A percentile compares a stretch with the other conserved stretches of the same genome.
Evolutionary conservation across 2,888 invertebrate genomes (phyloP).

Genomic region (Chorisops tibialis): DNA sequence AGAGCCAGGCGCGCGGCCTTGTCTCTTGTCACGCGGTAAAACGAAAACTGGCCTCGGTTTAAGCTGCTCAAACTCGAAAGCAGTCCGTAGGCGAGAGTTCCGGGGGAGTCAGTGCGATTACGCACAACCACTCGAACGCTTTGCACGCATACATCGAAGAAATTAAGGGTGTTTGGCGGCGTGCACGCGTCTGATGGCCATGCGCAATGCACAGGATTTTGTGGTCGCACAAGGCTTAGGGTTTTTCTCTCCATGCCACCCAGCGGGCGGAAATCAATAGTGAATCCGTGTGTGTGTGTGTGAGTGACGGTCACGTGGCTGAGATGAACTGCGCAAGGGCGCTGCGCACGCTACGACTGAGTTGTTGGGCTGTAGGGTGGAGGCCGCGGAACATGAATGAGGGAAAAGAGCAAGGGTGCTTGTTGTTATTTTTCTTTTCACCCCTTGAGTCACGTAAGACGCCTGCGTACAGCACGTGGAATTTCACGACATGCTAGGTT

Average conservation of each 20-base stretch:
- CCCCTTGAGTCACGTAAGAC: neutral
- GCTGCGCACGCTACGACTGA: constrained; percentile 12
- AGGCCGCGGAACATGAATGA: neutral
- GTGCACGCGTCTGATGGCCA: constrained; percentile 5
- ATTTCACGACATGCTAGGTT: too few species aligned
- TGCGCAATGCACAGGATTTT: constrained; percentile 22
- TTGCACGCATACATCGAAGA: constrained; percentile 7
- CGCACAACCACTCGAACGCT: constrained; percentile 1
- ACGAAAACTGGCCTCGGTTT: constrained; percentile 22
- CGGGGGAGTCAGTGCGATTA: constrained; percentile 3
- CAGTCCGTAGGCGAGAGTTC: constrained; percentile 1
- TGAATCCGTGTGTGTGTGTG: neutral
- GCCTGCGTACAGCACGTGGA: neutral
- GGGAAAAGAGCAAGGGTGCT: neutral
- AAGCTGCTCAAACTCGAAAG: constrained; percentile 10
- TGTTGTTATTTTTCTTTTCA: constrained; percentile 8
- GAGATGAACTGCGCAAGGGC: neutral
- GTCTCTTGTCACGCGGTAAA: constrained; percentile 19
- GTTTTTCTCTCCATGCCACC: neutral
- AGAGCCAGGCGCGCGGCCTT: neutral
- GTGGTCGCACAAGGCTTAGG: constrained; percentile 30
- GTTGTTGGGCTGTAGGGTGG: neutral
- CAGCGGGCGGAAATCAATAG: constrained; percentile 15
- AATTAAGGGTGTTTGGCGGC: too few species aligned
- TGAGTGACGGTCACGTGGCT: neutral